Percentiles rank a stretch among this genome's conserved stretches.
Conservation (phyloP, 37 sponge, comb jelly and placozoan species). For the Amphimedon queenslandica region DNA sequence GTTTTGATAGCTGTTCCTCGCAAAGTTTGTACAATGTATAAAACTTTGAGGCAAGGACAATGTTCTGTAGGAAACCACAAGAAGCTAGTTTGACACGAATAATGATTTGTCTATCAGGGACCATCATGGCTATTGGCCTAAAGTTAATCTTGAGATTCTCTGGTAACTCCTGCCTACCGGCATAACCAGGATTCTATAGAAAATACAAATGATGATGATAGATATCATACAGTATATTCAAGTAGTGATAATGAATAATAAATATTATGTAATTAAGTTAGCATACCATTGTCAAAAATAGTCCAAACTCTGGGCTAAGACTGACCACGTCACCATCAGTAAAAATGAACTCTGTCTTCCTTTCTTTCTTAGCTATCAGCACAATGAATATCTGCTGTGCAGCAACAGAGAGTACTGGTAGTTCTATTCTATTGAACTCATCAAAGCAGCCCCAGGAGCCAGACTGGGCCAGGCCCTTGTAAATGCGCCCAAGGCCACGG, state of each 20-base stretch:
- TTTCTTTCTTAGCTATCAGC: slow-evolving; percentile 90
- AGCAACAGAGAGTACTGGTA: slow-evolving; percentile 98
- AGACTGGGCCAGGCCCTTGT: slow-evolving; percentile 99
- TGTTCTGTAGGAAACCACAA: slow-evolving; percentile 94
- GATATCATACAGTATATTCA: background rate
- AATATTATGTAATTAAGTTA: background rate
- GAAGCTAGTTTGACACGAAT: slow-evolving; percentile 98
- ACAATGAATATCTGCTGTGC: slow-evolving; percentile 99
- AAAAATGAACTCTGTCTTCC: slow-evolving; percentile 94
- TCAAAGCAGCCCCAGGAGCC: slow-evolving; percentile 99
- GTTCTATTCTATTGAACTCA: slow-evolving; percentile 99
- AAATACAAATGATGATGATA: background rate
- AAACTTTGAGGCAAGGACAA: slow-evolving; percentile 92
- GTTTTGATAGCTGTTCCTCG: slow-evolving; percentile 99
- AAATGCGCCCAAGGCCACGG: slow-evolving; percentile 97
- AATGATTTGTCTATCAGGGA: slow-evolving; percentile 98
- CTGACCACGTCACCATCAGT: slow-evolving; percentile 92
- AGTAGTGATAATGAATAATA: background rate
- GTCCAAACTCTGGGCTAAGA: slow-evolving; percentile 96
- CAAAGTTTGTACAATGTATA: slow-evolving; percentile 98
- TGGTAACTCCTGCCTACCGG: slow-evolving; percentile 96
- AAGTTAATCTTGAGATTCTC: slow-evolving; percentile 99
- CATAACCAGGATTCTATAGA: slow-evolving; percentile 94
- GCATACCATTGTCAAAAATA: slow-evolving; percentile 96
- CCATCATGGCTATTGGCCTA: slow-evolving; percentile 99